phyloP scores from a whole-genome alignment of 2,113 vertebrate genomes.

The Aptenodytes forsteri region DNA sequence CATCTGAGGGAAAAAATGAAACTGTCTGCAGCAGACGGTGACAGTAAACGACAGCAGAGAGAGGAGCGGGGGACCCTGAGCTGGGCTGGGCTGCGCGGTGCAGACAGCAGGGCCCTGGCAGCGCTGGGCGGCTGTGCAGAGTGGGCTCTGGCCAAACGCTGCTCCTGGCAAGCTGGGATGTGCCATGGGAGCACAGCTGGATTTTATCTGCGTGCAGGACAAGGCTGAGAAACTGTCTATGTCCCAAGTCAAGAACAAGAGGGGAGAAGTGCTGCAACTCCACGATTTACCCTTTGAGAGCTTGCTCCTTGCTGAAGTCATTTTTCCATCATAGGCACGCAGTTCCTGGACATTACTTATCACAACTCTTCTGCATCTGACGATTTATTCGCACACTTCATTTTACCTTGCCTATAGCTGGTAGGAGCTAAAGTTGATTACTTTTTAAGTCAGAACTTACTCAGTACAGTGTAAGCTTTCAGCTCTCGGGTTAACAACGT shows the following conservation, averaged over 20 bases:
- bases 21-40: not conserved
- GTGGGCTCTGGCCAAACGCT: accelerated
- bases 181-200: not conserved
- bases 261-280: not conserved
- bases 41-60: not conserved
- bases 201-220: not conserved
- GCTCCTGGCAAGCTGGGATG: not conserved
- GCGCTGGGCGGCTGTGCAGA: not conserved
- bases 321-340: not conserved
- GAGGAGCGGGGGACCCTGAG: not conserved
- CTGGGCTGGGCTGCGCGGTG: not conserved
- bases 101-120: not conserved
- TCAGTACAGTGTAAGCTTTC: not conserved
- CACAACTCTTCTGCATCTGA: not conserved
- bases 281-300: not conserved
- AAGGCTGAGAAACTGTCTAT: not conserved
- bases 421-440: not conserved
- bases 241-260: not conserved
- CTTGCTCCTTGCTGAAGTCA: not conserved
- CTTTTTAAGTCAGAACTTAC: not conserved
- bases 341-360: not conserved
- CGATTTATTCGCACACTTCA: accelerated
- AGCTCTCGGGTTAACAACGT: not conserved
- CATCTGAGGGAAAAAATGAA: not conserved
- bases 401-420: not conserved